Base-by-base conservation (phyloP, 2,888 invertebrate species). In the Folsomia manolachei region DNA sequence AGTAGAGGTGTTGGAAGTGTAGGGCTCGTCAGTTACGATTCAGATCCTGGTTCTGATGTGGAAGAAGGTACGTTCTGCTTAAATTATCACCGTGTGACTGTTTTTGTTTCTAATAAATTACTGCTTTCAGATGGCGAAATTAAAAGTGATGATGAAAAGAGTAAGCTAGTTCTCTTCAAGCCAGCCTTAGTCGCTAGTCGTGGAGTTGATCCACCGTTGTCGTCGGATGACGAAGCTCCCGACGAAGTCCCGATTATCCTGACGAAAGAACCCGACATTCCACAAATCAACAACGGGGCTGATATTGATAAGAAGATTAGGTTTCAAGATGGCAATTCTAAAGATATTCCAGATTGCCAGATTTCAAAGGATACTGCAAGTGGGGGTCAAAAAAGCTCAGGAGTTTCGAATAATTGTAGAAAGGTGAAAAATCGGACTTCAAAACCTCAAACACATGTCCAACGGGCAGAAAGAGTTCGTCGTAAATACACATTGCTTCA, bases 401-500 rank as follows among this genome's bases (percentile, higher is more conserved):
- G n/a, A n/a, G n/a, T n/a, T n/a, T n/a, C n/a, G n/a, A n/a, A n/a
- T n/a, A n/a, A 7, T 19, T 21, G 19, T 19, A 14, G 21, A 19
- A 18, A 56, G n/a, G 56, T 14, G 7, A n/a, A 56, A 18, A 56
- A 56, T 14, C 56, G 56, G 4, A 56, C 7, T n/a, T n/a, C n/a
- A 21, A 7, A 18, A 56, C 19, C 18, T 14, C 56, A 56, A 56
- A 56, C 18, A 19, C 21, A 21, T 2, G 24, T 62, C 4, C 21
- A 62, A 19, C 21, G 25, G 9, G 62, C 24, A 7, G 4, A 25
- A 25, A 62, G 25, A 4, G 14, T 62, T 62, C 11, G 14, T 4
- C 52, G 66, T 69, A 72, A 72, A 27, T 60, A 64, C 18, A 65
- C 71, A 18, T 53, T 71, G 14, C 60, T 71, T 24, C 60, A 69